Evolutionary conservation across 2,888 invertebrate species (phyloP), one percentile per base, ranked within the genome.

Genomic region (Acleris literana): DNA sequence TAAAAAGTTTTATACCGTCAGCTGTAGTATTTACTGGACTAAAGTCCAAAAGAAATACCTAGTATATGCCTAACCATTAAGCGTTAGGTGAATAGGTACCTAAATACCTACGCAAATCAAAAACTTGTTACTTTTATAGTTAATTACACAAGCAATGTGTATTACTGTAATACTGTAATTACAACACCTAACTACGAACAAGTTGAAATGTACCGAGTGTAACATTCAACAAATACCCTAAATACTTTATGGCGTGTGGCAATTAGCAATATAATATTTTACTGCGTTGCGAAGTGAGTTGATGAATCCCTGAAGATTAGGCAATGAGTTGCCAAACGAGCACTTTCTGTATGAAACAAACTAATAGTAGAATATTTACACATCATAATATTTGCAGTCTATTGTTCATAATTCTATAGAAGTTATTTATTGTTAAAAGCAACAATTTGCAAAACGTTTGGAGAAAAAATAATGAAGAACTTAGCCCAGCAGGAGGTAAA

Each of bases 171-270:
- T 33, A 39, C 11, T 39, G 13, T 48, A 54, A 58, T 53, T 53
- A 54, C 18, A 20, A 58, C 44, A 58, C 52, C 49, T n/a, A n/a
- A n/a, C n/a, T 58, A 16, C 6, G 46, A 25, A 43, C 17, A 25
- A 39, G 13, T 39, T 39, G 3, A 39, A 48, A 58, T 5, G 33
- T 48, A 33, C 58, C 58, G 17, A 22, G 33, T 52, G 29, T 57
- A 52, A 25, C 25, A 22, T 25, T 22, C 25, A 54, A 22, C 53
- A 64, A 60, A 64, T 64, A 54, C n/a, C 46, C 46, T 64, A 55
- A 55, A 65, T 65, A 52, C n/a, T 65, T 61, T 56, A 51, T 65
- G 43, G 65, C 55, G 56, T 60, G 64, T 61, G 29, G 54, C 65
- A 60, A 51, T 65, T 65, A 56, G 44, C 18, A 13, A 53, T 56